Evolutionary conservation across 2,888 invertebrate genomes (phyloP).

Genomic region (Sphaerophoria taeniata): DNA sequence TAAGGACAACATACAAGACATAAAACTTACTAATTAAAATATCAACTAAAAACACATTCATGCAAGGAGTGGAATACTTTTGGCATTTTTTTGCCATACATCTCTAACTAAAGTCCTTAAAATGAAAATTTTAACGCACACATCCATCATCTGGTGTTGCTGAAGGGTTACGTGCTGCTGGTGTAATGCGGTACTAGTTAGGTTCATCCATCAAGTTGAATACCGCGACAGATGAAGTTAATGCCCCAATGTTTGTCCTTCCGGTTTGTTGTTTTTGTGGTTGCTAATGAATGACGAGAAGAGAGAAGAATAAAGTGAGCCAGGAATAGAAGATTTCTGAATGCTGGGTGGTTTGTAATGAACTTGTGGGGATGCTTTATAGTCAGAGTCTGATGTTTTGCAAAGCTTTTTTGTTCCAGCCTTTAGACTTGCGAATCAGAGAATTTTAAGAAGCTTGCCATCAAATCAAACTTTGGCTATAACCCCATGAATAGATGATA

Average conservation of each 20-base stretch:
- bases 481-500: neutral
- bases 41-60: constrained; percentile 10
- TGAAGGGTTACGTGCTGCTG: constrained; percentile 26
- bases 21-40: neutral
- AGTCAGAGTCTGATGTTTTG: neutral
- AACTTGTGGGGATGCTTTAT: too few species aligned
- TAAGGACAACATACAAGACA: neutral
- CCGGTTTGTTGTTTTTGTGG: constrained; percentile 30
- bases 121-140: constrained; percentile 8
- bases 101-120: constrained; percentile 11
- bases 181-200: neutral
- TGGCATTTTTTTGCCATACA: neutral
- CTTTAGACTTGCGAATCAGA: neutral
- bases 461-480: neutral
- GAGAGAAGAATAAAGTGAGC: neutral
- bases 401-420: neutral
- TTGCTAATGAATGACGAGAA: constrained; percentile 53
- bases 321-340: constrained; percentile 4
- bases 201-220: constrained; percentile 42
- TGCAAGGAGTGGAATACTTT: neutral
- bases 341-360: neutral
- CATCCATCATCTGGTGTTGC: constrained; percentile 29
- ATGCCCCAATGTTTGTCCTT: constrained; percentile 37
- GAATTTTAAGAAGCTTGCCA: neutral
- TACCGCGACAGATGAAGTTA: constrained; percentile 62